Evolutionary conservation across 2,113 vertebrate species (phyloP).

Genomic region (Hydropotes inermis): DNA sequence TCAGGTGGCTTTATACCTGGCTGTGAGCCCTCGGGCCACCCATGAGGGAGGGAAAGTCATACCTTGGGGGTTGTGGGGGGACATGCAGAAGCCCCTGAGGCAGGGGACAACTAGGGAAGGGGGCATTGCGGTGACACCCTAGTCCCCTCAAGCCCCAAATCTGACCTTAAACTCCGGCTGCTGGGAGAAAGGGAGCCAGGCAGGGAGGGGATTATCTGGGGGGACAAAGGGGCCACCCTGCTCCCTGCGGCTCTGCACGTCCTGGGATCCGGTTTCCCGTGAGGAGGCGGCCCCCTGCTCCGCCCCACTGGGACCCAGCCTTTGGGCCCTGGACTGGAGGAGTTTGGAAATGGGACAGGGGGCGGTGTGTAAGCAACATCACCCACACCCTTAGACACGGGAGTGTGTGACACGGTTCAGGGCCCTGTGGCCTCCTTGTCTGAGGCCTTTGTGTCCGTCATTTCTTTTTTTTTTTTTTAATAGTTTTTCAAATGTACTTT

Average conservation of each 20-base stretch:
- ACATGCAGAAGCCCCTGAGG: not conserved
- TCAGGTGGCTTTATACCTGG: conserved; percentile 54
- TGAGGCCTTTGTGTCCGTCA: not conserved
- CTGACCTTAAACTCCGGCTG: not conserved
- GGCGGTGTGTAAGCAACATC: not conserved
- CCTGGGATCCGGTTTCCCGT: conserved; percentile 64
- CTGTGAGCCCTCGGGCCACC: conserved; percentile 21
- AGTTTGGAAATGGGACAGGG: conserved; percentile 2
- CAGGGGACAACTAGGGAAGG: not conserved
- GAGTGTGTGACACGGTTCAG: accelerated
- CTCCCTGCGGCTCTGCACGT: conserved; percentile 64
- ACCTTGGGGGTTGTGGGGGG: not conserved
- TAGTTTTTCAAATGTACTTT: not conserved
- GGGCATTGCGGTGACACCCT: not conserved
- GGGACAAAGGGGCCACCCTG: conserved; percentile 58
- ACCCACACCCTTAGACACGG: not conserved
- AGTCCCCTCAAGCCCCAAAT: not conserved
- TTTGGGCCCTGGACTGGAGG: not conserved
- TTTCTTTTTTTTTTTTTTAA: not conserved
- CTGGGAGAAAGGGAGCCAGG: conserved; percentile 10
- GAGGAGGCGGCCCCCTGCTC: conserved; percentile 60
- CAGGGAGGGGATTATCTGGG: conserved; percentile 42
- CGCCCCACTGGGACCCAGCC: conserved; percentile 43
- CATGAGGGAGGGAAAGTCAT: conserved; percentile 15
- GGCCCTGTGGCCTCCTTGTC: not conserved